These are phyloP conservation scores for Lasioglossum villosulum DNA, from an alignment of 2,888 invertebrate species.

Conservation along the genomic window DNA sequence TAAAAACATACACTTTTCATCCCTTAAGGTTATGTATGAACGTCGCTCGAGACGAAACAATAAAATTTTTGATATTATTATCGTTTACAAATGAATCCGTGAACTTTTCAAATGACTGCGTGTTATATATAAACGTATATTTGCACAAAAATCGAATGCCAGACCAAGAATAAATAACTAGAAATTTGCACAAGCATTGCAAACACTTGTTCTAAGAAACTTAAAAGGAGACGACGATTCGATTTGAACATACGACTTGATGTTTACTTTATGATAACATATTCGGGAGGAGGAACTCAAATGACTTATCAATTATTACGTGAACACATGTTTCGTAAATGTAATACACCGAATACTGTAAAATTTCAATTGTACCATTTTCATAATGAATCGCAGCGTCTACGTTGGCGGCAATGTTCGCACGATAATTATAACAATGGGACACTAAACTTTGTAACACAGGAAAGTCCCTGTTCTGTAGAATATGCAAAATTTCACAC, in stretches of 20 bases:
- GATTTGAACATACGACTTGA: not conserved
- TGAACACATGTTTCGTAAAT: not conserved
- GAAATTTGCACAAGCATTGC: not conserved
- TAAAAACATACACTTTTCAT: too few relatives aligned
- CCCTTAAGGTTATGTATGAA: too few relatives aligned
- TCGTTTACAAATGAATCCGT: too few relatives aligned
- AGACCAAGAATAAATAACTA: not conserved
- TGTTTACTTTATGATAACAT: not conserved
- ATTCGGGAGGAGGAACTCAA: not conserved
- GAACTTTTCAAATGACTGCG: too few relatives aligned
- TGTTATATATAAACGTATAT: not conserved
- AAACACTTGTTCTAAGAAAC: not conserved
- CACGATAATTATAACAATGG: conserved; percentile 50
- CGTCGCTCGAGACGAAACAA: too few relatives aligned
- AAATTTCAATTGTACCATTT: conserved; percentile 58
- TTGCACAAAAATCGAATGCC: not conserved
- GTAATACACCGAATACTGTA: not conserved
- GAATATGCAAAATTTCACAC: conserved; percentile 62
- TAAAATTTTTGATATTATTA: too few relatives aligned
- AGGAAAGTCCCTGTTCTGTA: conserved; percentile 65
- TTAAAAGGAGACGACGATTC: not conserved
- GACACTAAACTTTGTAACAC: conserved; percentile 62
- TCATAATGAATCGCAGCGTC: conserved; percentile 39
- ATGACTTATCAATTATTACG: not conserved
- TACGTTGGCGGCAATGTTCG: conserved; percentile 37